These are phyloP conservation scores for Hirudinaria manillensis DNA, from an alignment of 2,888 invertebrate genomes.

Conservation along the genomic window DNA sequence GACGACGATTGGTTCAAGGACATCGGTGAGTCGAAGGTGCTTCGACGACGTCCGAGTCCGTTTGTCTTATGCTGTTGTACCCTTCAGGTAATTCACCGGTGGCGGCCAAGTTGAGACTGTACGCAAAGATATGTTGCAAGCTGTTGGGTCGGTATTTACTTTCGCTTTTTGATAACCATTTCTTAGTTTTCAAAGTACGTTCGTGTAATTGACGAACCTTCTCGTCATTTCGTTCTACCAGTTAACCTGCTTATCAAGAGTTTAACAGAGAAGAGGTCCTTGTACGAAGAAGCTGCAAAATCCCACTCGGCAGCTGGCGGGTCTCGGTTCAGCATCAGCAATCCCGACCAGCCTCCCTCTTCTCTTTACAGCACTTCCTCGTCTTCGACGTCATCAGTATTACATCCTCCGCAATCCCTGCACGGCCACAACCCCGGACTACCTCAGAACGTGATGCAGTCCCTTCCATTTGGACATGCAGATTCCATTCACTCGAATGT, in stretches of 20 bases:
- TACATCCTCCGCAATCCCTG: constrained; percentile 36
- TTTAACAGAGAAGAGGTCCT: constrained; percentile 17
- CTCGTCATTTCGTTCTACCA: not conserved
- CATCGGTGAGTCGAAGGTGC: constrained; percentile 57
- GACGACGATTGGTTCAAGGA: constrained; percentile 84
- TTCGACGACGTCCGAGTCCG: not conserved
- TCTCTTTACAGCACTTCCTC: constrained; percentile 33
- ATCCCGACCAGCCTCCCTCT: constrained; percentile 35
- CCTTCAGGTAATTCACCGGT: constrained; percentile 62
- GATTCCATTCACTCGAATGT: not conserved
- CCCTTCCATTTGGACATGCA: not conserved
- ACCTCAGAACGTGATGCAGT: not conserved
- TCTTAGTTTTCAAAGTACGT: not conserved
- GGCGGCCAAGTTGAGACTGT: constrained; percentile 76
- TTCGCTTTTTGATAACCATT: not conserved
- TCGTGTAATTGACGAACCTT: not conserved
- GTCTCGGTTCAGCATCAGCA: constrained; percentile 27
- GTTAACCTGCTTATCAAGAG: constrained; percentile 16
- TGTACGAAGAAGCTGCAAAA: constrained; percentile 30
- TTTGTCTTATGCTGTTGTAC: not conserved
- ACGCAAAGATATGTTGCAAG: constrained; percentile 70
- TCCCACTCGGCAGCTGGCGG: not conserved
- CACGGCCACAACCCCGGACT: not conserved
- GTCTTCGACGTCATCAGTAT: constrained; percentile 20
- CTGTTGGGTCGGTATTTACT: constrained; percentile 39